phyloP scores from a whole-genome alignment of 2,888 invertebrate species.

The Habrosyne pyritoides region DNA sequence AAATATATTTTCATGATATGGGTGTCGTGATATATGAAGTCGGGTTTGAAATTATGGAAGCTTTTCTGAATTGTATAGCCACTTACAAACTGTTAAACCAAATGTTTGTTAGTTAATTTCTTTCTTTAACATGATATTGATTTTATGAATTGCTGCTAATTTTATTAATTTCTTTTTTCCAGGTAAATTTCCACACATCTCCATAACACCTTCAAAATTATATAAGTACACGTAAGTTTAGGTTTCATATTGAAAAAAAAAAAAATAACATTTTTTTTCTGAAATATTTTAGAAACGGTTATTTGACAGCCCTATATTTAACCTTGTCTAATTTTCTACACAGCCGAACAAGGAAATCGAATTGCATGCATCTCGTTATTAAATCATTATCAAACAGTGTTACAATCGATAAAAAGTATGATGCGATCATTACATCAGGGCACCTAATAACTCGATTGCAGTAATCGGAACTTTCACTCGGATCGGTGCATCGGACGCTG shows the following conservation, averaged over 20 bases:
- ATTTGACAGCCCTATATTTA: not conserved
- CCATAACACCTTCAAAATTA: no score
- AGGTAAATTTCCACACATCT: not conserved
- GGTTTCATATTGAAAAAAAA: no score
- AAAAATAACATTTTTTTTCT: no score
- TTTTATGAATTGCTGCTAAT: no score
- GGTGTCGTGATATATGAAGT: no score
- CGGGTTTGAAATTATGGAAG: no score
- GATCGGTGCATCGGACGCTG: slow-evolving; percentile 51
- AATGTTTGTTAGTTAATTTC: no score
- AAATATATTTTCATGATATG: not conserved
- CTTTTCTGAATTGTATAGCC: no score
- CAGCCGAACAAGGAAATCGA: not conserved
- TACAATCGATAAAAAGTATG: slow-evolving; percentile 58
- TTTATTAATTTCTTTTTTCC: not conserved
- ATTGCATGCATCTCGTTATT: slow-evolving; percentile 37
- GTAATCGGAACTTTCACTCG: slow-evolving; percentile 76
- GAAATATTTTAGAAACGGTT: no score
- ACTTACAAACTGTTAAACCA: no score
- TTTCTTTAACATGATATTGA: no score
- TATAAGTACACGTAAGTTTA: no score
- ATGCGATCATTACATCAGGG: slow-evolving; percentile 69
- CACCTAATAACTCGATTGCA: slow-evolving; percentile 72
- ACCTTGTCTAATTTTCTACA: not conserved
- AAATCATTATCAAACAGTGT: slow-evolving; percentile 45